Evolutionary conservation across 2,113 vertebrate species (phyloP).

Genomic region (Jacana jacana): DNA sequence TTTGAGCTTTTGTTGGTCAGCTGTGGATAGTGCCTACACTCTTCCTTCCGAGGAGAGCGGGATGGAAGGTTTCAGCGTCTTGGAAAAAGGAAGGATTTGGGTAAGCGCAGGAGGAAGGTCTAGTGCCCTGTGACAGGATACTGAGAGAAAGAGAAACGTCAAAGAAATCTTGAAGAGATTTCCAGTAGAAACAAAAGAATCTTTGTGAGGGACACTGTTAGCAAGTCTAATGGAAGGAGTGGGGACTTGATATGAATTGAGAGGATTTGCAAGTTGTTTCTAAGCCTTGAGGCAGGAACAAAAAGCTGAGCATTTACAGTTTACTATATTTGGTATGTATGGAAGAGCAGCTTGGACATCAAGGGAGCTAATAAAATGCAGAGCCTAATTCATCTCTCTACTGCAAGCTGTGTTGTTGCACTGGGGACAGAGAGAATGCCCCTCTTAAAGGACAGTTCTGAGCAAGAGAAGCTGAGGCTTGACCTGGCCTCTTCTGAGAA

Average conservation of each 20-base stretch:
- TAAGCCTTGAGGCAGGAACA: conserved; percentile 38
- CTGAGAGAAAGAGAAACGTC: not conserved
- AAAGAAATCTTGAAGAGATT: conserved; percentile 21
- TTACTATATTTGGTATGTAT: conserved; percentile 62
- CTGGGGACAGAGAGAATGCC: not conserved
- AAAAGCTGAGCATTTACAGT: conserved; percentile 11
- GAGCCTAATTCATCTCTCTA: not conserved
- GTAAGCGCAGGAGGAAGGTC: not conserved
- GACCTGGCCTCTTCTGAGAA: not conserved
- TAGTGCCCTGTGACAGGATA: not conserved
- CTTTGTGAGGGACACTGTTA: conserved; percentile 31
- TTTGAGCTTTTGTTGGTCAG: not conserved
- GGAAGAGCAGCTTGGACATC: conserved; percentile 22
- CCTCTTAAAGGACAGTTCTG: not conserved
- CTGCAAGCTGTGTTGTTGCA: not conserved
- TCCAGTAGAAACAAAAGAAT: conserved; percentile 33
- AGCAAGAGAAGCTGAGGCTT: not conserved
- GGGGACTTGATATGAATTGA: not conserved
- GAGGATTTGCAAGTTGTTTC: conserved; percentile 35
- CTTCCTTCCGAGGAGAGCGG: not conserved
- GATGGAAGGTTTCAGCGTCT: not conserved
- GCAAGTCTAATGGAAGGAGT: conserved; percentile 7
- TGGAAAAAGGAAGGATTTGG: conserved; percentile 22
- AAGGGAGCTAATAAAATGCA: conserved; percentile 29
- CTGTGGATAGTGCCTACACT: not conserved